Base-by-base conservation (phyloP, 2,113 vertebrate genomes). In the Lophura nycthemera region DNA sequence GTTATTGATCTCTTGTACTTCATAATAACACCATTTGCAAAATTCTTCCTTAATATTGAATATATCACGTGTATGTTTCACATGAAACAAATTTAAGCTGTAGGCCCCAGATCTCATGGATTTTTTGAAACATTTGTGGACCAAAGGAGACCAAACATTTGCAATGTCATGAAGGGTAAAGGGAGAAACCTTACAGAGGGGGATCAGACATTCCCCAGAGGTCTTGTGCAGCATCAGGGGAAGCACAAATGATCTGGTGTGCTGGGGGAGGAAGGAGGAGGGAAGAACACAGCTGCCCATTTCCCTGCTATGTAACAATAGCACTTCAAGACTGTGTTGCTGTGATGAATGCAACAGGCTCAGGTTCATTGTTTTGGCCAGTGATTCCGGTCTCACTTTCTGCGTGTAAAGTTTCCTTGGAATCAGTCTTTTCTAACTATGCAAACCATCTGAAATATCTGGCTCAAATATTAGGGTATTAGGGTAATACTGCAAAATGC, bases 171-270 rank as follows among this genome's bases (percentile, higher is more conserved):
- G 25, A 2, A 5, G 71, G 32, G 34, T 56, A 45, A 69, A 84
- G 40, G 6, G 11, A 91, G 16, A 74, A 73, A 34, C 13, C 6
- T 73, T 54, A 11, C 1, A 1, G 0, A 2, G 8, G 4, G 16
- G 6, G 8, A 18, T 30, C 42, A 66, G 22, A 5, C 0, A 0
- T 34, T 38, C 13, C 47, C 17, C 61, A 38, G n/a, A 16, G 30
- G 3, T 1, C 24, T 5, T 5, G 6, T 38, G 34, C 30, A 38
- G 63, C 27, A 20, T 18, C 0, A 2, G 19, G 64, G 34, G n/a
- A 36, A 40, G 73, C 30, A 6, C 38, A 11, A 0, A 15, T 5
- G 32, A 25, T 13, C 19, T 11, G 17, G 34, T 45, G 38, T 8
- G 2, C 14, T 32, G 54, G 9, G 3, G 16, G 54, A 15, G 52